Evolutionary conservation across 2,797 vertebrate species (phyloP).

Genomic region (Lindbergichthys nudifrons): DNA sequence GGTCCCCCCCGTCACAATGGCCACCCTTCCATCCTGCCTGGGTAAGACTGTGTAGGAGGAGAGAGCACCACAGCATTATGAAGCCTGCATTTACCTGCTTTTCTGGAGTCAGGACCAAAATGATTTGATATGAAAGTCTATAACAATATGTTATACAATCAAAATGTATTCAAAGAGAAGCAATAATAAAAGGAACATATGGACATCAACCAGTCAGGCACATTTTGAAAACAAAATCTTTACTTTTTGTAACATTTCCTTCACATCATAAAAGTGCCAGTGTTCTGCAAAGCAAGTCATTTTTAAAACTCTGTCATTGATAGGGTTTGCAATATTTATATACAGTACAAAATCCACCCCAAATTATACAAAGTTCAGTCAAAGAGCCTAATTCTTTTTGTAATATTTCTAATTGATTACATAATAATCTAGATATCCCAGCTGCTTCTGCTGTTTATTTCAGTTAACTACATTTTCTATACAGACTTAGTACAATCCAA

Average conservation of each 20-base stretch:
- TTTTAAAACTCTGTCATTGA: not conserved
- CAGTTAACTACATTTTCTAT: not conserved
- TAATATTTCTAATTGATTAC: not conserved
- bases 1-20: slow-evolving; percentile 93
- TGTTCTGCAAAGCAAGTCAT: too few species aligned
- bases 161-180: not conserved
- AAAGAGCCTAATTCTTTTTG: too few species aligned
- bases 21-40: slow-evolving; percentile 90
- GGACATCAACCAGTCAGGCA: not conserved
- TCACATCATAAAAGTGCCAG: not conserved
- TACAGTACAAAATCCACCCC: not conserved
- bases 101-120: not conserved
- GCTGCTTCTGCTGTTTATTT: not conserved
- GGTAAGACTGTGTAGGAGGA: slow-evolving; percentile 86
- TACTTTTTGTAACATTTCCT: slow-evolving; percentile 10
- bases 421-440: not conserved
- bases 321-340: not conserved
- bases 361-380: not conserved
- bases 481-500: not conserved
- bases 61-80: slow-evolving; percentile 49
- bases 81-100: not conserved
- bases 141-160: not conserved
- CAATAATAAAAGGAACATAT: not conserved
- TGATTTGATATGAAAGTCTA: too few species aligned
- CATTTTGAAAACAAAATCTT: slow-evolving; percentile 17